These are phyloP conservation scores for Diachasmimorpha longicaudata DNA, from an alignment of 1,140 invertebrate genomes.

Conservation along the genomic window DNA sequence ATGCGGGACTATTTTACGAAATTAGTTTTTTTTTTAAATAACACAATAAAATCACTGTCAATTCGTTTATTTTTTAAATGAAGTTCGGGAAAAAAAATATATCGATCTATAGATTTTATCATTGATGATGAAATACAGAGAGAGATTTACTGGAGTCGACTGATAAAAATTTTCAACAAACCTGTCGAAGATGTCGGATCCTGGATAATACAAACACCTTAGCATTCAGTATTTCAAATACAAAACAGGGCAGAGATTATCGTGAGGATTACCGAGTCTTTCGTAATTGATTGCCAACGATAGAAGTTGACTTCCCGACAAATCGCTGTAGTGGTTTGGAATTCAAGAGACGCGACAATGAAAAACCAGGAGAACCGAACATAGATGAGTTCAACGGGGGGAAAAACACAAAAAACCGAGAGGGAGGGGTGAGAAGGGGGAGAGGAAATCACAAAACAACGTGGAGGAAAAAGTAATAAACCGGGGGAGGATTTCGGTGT, in stretches of 20 bases:
- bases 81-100: too few species aligned
- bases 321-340: slow-evolving; percentile 7
- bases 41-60: too few species aligned
- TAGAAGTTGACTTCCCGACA: slow-evolving; percentile 10
- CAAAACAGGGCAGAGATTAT: slow-evolving; percentile 17
- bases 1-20: too few species aligned
- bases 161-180: too few species aligned
- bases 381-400: neutral
- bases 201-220: neutral
- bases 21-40: too few species aligned
- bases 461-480: neutral
- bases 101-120: too few species aligned
- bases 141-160: too few species aligned
- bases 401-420: neutral
- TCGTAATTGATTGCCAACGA: slow-evolving; percentile 25
- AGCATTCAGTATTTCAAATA: neutral
- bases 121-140: too few species aligned
- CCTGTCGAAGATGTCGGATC: too few species aligned
- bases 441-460: neutral
- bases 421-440: too few species aligned
- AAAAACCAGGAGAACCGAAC: neutral
- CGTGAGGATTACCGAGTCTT: slow-evolving; percentile 19
- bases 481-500: neutral
- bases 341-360: slow-evolving; percentile 3
- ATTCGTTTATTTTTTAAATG: too few species aligned